phyloP scores from a whole-genome alignment of 2,888 invertebrate genomes.

The Amphipyra berbera region DNA sequence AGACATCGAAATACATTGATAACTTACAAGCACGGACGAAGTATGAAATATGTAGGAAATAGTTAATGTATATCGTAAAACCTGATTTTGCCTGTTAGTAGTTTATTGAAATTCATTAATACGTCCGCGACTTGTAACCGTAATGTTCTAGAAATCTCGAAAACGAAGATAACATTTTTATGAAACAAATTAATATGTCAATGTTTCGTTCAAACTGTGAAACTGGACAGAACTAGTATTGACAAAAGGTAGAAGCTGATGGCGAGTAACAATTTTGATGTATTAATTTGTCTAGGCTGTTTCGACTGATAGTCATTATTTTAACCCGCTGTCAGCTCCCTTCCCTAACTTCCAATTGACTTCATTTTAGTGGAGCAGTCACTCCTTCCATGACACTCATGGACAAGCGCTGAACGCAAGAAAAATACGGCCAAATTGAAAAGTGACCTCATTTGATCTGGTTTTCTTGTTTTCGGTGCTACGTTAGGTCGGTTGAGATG shows the following conservation, averaged over 20 bases:
- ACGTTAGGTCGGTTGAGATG: constrained; percentile 55
- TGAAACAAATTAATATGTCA: constrained; percentile 23
- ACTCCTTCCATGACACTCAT: constrained; percentile 42
- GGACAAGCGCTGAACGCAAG: constrained; percentile 47
- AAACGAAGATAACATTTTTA: constrained; percentile 16
- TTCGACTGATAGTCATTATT: constrained; percentile 63
- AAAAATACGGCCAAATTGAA: constrained; percentile 40
- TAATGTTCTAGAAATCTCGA: constrained; percentile 25
- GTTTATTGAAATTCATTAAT: constrained; percentile 35
- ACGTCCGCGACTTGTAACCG: constrained; percentile 53
- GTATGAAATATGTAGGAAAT: constrained; percentile 42
- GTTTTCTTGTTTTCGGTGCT: constrained; percentile 50
- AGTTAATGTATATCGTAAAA: constrained; percentile 48
- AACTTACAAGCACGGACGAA: constrained; percentile 44
- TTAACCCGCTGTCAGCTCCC: constrained; percentile 67
- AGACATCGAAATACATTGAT: constrained; percentile 57
- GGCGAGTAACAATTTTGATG: constrained; percentile 60
- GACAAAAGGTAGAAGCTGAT: constrained; percentile 45
- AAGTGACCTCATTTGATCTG: constrained; percentile 39
- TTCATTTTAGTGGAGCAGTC: constrained; percentile 35
- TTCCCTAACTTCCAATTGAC: constrained; percentile 57
- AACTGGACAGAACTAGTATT: constrained; percentile 34
- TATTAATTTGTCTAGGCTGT: constrained; percentile 60
- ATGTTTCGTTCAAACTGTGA: constrained; percentile 43
- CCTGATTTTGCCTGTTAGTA: constrained; percentile 50